These are phyloP conservation scores for Buathra laborator DNA, from an alignment of 2,888 invertebrate species.

Conservation along the genomic window DNA sequence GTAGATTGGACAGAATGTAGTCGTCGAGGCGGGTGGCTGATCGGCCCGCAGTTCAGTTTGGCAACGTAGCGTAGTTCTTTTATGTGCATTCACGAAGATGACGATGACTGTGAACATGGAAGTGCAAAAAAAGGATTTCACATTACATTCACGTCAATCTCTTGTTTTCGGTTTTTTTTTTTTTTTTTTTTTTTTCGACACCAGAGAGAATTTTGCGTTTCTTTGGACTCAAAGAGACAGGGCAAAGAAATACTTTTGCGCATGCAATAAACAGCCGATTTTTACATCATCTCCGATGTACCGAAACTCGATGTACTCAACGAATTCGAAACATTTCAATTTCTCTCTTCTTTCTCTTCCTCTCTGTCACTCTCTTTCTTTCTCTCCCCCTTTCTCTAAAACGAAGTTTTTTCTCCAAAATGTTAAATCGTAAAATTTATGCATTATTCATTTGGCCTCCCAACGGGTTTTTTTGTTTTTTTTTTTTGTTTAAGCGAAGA, in stretches of 20 bases:
- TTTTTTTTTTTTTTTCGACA: slow-evolving; percentile 41
- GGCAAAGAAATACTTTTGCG: slow-evolving; percentile 47
- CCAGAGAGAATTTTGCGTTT: slow-evolving; percentile 60
- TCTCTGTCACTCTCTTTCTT: background rate
- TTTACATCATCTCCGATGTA: slow-evolving; percentile 27
- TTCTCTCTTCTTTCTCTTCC: background rate
- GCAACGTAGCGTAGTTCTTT: slow-evolving; percentile 84
- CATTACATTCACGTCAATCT: slow-evolving; percentile 75
- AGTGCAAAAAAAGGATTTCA: slow-evolving; percentile 81
- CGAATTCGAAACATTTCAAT: slow-evolving; percentile 13
- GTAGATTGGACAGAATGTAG: slow-evolving; percentile 84
- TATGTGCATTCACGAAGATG: slow-evolving; percentile 85
- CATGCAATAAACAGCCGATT: slow-evolving; percentile 57
- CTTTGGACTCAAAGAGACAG: slow-evolving; percentile 58
- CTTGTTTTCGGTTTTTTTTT: slow-evolving; percentile 54
- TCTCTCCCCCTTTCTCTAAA: background rate
- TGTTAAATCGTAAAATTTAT: slow-evolving; percentile 52
- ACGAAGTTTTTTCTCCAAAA: background rate
- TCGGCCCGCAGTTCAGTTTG: slow-evolving; percentile 83
- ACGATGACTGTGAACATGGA: slow-evolving; percentile 85
- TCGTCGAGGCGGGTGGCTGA: slow-evolving; percentile 83
- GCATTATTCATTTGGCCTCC: slow-evolving; percentile 42
- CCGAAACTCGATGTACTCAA: too few species aligned
- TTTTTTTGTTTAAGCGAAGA: slow-evolving; percentile 34
- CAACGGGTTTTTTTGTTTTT: slow-evolving; percentile 9